Conservation (phyloP, 1,140 invertebrate genomes). For the Metopolophium dirhodum region DNA sequence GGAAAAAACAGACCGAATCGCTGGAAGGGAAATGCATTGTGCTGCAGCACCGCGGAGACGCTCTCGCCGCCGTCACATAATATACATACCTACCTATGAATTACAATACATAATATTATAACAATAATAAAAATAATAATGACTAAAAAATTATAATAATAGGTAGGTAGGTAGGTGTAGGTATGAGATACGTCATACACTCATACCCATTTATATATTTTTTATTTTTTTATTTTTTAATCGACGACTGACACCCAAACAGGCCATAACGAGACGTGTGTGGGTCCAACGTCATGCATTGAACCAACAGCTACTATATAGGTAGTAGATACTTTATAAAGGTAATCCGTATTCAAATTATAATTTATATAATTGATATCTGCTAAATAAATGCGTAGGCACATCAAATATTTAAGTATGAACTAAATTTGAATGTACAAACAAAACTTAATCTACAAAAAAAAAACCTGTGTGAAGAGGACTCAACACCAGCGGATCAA, state of each 20-base stretch:
- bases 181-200: not conserved
- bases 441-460: too few relatives aligned
- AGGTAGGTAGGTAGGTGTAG: not conserved
- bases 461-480: too few relatives aligned
- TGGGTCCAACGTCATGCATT: not conserved
- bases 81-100: not conserved
- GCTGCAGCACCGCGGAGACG: not conserved
- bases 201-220: not conserved
- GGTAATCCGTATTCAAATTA: too few relatives aligned
- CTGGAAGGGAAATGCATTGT: conserved; percentile 21
- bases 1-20: not conserved
- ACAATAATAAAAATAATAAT: not conserved
- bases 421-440: too few relatives aligned
- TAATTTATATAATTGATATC: too few relatives aligned
- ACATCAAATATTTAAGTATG: too few relatives aligned
- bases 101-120: too few relatives aligned
- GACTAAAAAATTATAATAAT: not conserved
- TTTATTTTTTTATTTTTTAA: not conserved
- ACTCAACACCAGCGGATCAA: too few relatives aligned
- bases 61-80: not conserved
- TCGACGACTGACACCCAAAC: not conserved
- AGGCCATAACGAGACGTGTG: not conserved
- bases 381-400: too few relatives aligned
- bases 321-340: too few relatives aligned
- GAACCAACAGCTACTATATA: too few relatives aligned